A percentile compares a stretch with the other conserved stretches of the same genome.
Conservation (phyloP, 2,888 invertebrate genomes). For the Gastracanthus pulcherrimus region DNA sequence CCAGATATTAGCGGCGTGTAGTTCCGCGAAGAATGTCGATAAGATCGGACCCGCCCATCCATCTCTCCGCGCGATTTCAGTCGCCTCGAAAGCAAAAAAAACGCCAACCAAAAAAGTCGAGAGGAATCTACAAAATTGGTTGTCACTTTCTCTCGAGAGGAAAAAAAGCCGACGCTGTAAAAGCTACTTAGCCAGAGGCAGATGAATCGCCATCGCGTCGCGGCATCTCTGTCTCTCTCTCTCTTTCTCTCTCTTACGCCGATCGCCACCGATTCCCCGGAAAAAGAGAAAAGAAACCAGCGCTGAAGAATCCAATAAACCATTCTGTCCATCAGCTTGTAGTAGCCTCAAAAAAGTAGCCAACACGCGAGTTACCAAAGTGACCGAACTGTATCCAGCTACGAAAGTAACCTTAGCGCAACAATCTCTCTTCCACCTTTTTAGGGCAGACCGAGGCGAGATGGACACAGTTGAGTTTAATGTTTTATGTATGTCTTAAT, state of each 20-base stretch:
- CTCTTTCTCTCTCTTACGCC: not conserved
- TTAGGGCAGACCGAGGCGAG: no score
- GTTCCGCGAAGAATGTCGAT: no score
- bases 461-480: no score
- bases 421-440: no score
- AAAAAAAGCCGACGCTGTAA: not conserved
- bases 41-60: no score
- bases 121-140: conserved; percentile 22
- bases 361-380: no score
- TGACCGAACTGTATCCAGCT: no score
- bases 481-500: no score
- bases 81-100: not conserved
- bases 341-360: not conserved
- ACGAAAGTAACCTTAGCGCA: no score
- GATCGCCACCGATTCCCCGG: not conserved
- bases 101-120: not conserved
- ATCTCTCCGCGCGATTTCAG: not conserved
- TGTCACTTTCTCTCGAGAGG: conserved; percentile 28
- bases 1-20: no score
- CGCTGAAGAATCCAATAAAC: not conserved
- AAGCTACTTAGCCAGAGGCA: not conserved
- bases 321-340: not conserved
- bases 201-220: not conserved
- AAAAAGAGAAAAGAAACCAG: not conserved
- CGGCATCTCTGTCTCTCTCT: conserved; percentile 7